These are phyloP conservation scores for Rhamphomyia laevipes DNA, from an alignment of 2,888 invertebrate species.

Conservation along the genomic window DNA sequence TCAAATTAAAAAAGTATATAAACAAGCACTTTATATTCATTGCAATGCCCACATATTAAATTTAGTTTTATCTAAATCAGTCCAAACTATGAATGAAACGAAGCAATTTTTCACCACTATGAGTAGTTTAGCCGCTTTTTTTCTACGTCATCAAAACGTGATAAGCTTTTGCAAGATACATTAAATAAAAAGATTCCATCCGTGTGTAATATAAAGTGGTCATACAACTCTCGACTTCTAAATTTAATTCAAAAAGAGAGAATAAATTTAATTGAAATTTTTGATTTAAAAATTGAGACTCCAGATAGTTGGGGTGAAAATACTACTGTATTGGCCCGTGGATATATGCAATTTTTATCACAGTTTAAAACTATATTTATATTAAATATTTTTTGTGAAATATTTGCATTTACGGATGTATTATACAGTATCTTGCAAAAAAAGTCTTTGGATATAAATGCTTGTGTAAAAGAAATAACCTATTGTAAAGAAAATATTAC, in stretches of 20 bases:
- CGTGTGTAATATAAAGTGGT: constrained; percentile 9
- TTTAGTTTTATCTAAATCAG: constrained; percentile 13
- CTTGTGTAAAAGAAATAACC: constrained; percentile 7
- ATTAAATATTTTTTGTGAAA: constrained; percentile 7
- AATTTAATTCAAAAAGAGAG: constrained; percentile 9
- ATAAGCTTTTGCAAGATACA: constrained; percentile 7
- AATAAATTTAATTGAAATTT: constrained; percentile 8
- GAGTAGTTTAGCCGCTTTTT: constrained; percentile 3
- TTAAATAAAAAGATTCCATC: constrained; percentile 6
- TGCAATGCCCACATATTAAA: constrained; percentile 18
- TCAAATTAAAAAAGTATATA: constrained; percentile 18
- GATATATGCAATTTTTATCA: constrained; percentile 4
- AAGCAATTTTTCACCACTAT: constrained; percentile 2
- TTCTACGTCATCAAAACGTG: constrained; percentile 1
- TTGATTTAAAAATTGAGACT: constrained; percentile 5
- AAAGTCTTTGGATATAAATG: constrained; percentile 7
- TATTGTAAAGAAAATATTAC: constrained; percentile 6
- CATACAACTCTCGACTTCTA: constrained; percentile 5
- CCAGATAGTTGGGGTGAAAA: constrained; percentile 7
- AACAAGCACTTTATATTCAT: constrained; percentile 18
- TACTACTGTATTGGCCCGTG: constrained; percentile 6
- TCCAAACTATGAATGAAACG: constrained; percentile 10
- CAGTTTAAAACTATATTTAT: constrained; percentile 8
- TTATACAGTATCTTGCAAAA: constrained; percentile 8
- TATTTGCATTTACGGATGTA: constrained; percentile 3